These are phyloP conservation scores for Erebia ligea DNA, from an alignment of 2,888 invertebrate species.

Conservation along the genomic window DNA sequence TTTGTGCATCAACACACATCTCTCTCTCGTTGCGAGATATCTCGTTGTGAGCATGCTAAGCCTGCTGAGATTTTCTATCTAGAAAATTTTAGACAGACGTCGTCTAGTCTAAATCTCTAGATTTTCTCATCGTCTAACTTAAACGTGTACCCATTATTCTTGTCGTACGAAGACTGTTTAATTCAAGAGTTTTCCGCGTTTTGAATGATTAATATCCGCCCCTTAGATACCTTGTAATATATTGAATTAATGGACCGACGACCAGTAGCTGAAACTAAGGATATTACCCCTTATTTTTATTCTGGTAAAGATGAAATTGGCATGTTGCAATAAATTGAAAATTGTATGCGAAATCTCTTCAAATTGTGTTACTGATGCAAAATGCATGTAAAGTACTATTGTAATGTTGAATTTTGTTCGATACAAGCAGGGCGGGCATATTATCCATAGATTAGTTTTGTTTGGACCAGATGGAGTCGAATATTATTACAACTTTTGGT, in stretches of 20 bases:
- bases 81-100: neutral
- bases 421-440: neutral
- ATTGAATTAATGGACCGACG: conserved; percentile 33
- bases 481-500: neutral
- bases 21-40: too few species aligned
- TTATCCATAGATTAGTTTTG: conserved; percentile 2
- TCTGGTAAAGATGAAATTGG: neutral
- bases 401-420: neutral
- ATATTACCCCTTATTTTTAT: neutral
- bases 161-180: conserved; percentile 32
- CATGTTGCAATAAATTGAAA: neutral
- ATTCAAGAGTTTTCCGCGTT: conserved; percentile 32
- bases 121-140: conserved; percentile 13
- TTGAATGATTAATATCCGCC: conserved; percentile 34
- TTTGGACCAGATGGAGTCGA: neutral
- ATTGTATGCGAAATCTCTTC: conserved; percentile 14
- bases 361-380: conserved; percentile 10
- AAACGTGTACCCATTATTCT: conserved; percentile 26
- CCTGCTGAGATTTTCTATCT: too few species aligned
- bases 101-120: too few species aligned
- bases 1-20: too few species aligned
- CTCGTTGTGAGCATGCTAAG: too few species aligned
- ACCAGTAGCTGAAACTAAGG: neutral
- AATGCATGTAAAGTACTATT: conserved; percentile 7
- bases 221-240: conserved; percentile 35